Evolutionary conservation across 2,888 invertebrate genomes (phyloP).

Genomic region (Leistus spinibarbis): DNA sequence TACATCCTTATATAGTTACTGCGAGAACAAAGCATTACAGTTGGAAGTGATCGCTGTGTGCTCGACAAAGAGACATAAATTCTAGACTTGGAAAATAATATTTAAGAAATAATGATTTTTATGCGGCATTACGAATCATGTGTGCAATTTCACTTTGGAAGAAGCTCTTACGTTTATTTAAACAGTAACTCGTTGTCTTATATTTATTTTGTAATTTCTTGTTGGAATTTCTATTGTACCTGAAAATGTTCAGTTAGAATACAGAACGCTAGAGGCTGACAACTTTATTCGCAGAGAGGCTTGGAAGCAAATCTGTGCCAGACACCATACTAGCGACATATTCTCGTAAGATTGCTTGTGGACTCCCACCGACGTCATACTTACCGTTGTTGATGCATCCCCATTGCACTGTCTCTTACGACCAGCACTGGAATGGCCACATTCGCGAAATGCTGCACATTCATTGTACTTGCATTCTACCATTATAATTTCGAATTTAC

Average conservation of each 20-base stretch:
- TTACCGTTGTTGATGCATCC: slow-evolving; percentile 8
- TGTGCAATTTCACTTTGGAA: too few species aligned
- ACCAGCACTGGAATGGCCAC: not conserved
- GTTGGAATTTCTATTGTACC: not conserved
- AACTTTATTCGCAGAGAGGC: not conserved
- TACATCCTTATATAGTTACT: too few species aligned
- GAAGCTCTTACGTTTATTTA: too few species aligned
- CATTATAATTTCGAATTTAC: not conserved
- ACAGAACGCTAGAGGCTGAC: not conserved
- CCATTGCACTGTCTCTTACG: not conserved
- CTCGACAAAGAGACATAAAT: too few species aligned
- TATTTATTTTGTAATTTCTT: not conserved
- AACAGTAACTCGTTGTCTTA: too few species aligned
- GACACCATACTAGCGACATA: slow-evolving; percentile 16
- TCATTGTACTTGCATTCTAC: not conserved
- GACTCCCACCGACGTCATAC: slow-evolving; percentile 27
- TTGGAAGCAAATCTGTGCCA: slow-evolving; percentile 1
- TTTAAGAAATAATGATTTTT: too few species aligned
- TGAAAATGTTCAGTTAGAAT: not conserved
- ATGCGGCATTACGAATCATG: too few species aligned
- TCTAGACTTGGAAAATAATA: too few species aligned
- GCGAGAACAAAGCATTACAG: too few species aligned
- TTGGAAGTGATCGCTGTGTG: too few species aligned
- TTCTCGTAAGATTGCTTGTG: slow-evolving; percentile 20
- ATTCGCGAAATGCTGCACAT: not conserved